Percentiles rank a stretch among this genome's conserved stretches.
These are phyloP conservation scores for Sipha flava DNA, from an alignment of 1,140 invertebrate genomes.

Conservation along the genomic window DNA sequence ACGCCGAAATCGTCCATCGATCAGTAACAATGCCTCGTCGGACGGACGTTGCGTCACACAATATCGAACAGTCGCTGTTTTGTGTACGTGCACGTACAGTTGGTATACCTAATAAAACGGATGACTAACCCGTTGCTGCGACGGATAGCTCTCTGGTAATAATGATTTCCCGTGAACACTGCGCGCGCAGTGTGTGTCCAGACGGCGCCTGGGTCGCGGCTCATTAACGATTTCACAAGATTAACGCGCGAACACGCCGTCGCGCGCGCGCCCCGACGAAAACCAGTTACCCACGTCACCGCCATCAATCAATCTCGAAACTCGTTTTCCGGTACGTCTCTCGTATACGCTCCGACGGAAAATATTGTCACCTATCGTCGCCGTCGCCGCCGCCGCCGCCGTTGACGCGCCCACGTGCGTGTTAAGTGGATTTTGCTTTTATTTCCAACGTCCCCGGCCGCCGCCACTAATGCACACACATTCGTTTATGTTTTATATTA, in stretches of 20 bases:
- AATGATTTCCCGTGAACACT: too few relatives aligned
- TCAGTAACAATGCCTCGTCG: not conserved
- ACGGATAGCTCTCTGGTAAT: not conserved
- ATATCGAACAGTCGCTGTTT: slow-evolving; percentile 2
- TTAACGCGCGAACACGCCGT: not conserved
- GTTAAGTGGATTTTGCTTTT: slow-evolving; percentile 30
- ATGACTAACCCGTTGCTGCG: slow-evolving; percentile 1
- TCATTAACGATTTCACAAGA: slow-evolving; percentile 28
- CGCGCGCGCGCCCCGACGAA: not conserved
- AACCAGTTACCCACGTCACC: not conserved
- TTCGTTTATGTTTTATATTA: not conserved
- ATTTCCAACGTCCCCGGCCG: not conserved
- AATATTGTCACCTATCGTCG: slow-evolving; percentile 19
- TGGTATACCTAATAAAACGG: not conserved
- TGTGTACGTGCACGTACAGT: too few relatives aligned
- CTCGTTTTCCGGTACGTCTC: slow-evolving; percentile 12
- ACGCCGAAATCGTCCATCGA: slow-evolving; percentile 15
- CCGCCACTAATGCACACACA: not conserved
- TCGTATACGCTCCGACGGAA: not conserved
- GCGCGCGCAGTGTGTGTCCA: not conserved
- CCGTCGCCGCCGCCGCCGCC: not conserved
- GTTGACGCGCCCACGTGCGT: slow-evolving; percentile 6
- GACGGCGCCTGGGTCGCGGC: not conserved
- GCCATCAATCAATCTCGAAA: slow-evolving; percentile 18
- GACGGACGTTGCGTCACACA: slow-evolving; percentile 16